Evolutionary conservation across 2,888 invertebrate species (phyloP).

Genomic region (Nudaria mundana): DNA sequence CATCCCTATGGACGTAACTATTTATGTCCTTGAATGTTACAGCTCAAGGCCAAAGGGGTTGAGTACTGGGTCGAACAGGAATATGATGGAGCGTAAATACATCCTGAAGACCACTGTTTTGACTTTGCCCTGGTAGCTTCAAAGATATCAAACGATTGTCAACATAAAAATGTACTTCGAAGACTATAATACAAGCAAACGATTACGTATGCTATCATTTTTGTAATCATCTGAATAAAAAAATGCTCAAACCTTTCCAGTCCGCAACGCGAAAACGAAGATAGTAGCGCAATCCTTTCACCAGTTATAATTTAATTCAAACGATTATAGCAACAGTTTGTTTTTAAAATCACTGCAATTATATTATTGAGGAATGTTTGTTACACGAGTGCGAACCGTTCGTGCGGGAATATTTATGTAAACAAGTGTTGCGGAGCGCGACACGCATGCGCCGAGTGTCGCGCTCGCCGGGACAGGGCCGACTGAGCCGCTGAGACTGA

Average conservation of each 20-base stretch:
- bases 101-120: too few species aligned
- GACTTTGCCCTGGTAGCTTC: too few species aligned
- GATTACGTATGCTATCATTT: too few species aligned
- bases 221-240: too few species aligned
- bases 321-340: slow-evolving; percentile 5
- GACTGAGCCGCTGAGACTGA: not conserved
- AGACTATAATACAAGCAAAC: too few species aligned
- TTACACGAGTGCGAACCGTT: slow-evolving; percentile 15
- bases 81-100: too few species aligned
- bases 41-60: slow-evolving; percentile 1
- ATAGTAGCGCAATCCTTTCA: slow-evolving; percentile 6
- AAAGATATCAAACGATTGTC: too few species aligned
- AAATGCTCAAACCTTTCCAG: slow-evolving; percentile 2
- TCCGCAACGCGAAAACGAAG: slow-evolving; percentile 1
- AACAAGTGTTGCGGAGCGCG: slow-evolving; percentile 22
- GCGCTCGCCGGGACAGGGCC: slow-evolving; percentile 23
- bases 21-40: not conserved
- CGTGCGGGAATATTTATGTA: slow-evolving; percentile 20
- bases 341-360: slow-evolving; percentile 9
- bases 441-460: slow-evolving; percentile 44
- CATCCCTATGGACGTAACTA: too few species aligned
- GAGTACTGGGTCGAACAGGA: too few species aligned
- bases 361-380: slow-evolving; percentile 11
- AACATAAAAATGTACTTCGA: too few species aligned
- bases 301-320: slow-evolving; percentile 4